These are phyloP conservation scores for Rhombomys opimus DNA, from an alignment of 2,113 vertebrate genomes.

Conservation along the genomic window DNA sequence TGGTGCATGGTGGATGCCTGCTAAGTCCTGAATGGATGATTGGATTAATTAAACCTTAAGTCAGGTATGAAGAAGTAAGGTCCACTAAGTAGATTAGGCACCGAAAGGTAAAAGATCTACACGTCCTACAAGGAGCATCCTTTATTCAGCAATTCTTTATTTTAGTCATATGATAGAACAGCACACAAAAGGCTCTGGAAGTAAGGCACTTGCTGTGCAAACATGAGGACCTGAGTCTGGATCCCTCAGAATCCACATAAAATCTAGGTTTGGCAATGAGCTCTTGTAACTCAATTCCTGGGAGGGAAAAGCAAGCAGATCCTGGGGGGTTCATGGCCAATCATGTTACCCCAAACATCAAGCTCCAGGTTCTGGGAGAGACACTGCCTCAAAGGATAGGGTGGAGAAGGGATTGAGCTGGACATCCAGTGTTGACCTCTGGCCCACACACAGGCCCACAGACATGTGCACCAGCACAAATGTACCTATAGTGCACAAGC, in stretches of 20 bases:
- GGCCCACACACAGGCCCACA: too few relatives aligned
- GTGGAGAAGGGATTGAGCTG: not conserved
- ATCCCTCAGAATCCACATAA: not conserved
- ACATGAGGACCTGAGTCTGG: not conserved
- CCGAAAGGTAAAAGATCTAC: too few relatives aligned
- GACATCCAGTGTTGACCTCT: not conserved
- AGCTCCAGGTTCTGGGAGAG: not conserved
- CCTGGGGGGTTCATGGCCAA: not conserved
- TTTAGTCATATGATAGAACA: not conserved
- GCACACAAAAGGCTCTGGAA: not conserved
- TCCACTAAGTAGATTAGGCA: not conserved
- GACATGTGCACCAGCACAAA: not conserved
- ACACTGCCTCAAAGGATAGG: not conserved
- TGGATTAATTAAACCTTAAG: not conserved
- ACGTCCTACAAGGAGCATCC: accelerated
- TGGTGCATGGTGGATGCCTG: too few relatives aligned
- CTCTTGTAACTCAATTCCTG: too few relatives aligned
- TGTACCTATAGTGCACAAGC: not conserved
- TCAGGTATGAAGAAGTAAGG: not conserved
- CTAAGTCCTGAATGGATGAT: accelerated
- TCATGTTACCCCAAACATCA: too few relatives aligned
- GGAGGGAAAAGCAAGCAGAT: not conserved
- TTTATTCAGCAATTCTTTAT: not conserved
- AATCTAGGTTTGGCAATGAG: not conserved
- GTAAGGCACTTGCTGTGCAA: not conserved